phyloP scores from a whole-genome alignment of 2,888 invertebrate genomes.

The Orchesellides sinensis region DNA sequence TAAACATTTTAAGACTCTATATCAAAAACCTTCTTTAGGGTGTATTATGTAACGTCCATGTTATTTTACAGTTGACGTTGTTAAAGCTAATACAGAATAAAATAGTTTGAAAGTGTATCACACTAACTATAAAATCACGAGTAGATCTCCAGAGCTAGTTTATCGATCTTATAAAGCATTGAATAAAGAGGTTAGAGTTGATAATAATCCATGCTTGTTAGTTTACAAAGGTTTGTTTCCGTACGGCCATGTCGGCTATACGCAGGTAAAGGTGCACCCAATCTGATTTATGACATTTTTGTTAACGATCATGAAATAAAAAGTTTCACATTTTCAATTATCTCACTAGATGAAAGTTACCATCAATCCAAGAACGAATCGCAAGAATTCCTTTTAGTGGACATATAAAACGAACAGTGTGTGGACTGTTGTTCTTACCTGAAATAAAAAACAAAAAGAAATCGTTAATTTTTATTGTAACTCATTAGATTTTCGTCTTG shows the following conservation, averaged over 20 bases:
- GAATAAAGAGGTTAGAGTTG: conserved; percentile 56
- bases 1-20: too few species aligned
- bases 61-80: too few species aligned
- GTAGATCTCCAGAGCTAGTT: too few species aligned
- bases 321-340: not conserved
- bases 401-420: not conserved
- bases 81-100: too few species aligned
- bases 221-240: too few species aligned
- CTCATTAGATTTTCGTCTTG: conserved; percentile 44
- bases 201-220: conserved; percentile 54
- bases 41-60: too few species aligned
- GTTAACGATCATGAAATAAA: not conserved
- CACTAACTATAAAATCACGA: too few species aligned
- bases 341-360: conserved; percentile 20
- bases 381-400: too few species aligned
- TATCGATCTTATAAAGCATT: conserved; percentile 57
- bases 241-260: conserved; percentile 16
- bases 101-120: too few species aligned
- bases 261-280: conserved; percentile 8
- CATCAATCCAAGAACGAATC: too few species aligned
- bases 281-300: conserved; percentile 29
- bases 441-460: conserved; percentile 51
- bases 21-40: too few species aligned
- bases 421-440: conserved; percentile 44
- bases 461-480: conserved; percentile 65